These are phyloP conservation scores for Pantelozetes paolii DNA, from an alignment of 2,888 invertebrate species.

Conservation along the genomic window DNA sequence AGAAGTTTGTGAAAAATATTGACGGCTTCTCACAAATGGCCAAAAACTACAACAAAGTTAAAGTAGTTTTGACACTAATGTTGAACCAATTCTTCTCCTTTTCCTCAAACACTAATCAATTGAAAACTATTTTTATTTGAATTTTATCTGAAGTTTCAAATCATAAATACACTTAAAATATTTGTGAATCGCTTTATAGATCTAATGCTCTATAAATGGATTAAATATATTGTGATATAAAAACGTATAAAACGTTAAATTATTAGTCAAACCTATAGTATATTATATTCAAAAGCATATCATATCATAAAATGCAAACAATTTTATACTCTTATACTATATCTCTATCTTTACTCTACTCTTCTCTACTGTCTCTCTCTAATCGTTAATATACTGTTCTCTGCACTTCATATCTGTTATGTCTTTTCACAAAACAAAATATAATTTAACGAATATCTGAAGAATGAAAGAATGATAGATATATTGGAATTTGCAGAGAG, in stretches of 20 bases:
- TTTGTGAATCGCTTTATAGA: background rate
- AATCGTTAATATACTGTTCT: slow-evolving; percentile 18
- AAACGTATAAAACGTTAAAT: background rate
- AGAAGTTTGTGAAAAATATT: background rate
- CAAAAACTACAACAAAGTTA: background rate
- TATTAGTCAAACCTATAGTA: slow-evolving; percentile 12
- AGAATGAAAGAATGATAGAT: slow-evolving; percentile 20
- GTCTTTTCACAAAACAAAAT: slow-evolving; percentile 21
- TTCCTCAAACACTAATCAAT: background rate
- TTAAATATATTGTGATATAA: background rate
- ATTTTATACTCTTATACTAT: background rate
- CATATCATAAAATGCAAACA: slow-evolving; percentile 14
- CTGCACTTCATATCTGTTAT: background rate
- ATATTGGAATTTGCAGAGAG: slow-evolving; percentile 24
- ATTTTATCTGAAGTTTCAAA: background rate
- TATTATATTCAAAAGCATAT: slow-evolving; percentile 17
- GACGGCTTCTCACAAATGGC: background rate
- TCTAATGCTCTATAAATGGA: background rate
- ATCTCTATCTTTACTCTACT: background rate
- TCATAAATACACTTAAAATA: no score
- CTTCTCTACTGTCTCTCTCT: slow-evolving; percentile 15
- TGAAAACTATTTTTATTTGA: background rate
- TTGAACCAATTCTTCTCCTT: background rate
- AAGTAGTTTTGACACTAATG: background rate
- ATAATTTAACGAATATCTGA: slow-evolving; percentile 22